Percentiles rank a stretch among this genome's conserved stretches.
Conservation (phyloP, 2,113 vertebrate genomes). For the Megaleporinus macrocephalus region DNA sequence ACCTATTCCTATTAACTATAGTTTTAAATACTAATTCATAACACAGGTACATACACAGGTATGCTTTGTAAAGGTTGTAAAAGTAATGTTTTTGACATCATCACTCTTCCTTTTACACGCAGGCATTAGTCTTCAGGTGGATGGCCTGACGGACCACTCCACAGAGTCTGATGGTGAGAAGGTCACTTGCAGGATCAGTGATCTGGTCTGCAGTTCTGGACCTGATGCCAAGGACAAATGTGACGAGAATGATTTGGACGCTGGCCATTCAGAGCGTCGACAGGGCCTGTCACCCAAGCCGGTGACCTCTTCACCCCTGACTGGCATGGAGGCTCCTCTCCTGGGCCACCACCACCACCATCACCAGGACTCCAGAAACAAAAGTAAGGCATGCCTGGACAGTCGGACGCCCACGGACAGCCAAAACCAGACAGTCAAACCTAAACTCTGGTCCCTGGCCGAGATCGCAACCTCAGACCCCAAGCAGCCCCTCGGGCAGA, state of each 20-base stretch:
- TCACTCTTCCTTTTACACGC: background rate
- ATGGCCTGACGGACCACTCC: slow-evolving; percentile 95
- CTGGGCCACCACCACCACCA: slow-evolving; percentile 79
- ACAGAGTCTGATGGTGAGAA: slow-evolving; percentile 95
- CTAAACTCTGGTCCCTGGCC: slow-evolving; percentile 96
- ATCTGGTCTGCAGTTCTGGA: slow-evolving; percentile 83
- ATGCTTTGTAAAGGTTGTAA: background rate
- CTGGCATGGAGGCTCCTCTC: slow-evolving; percentile 87
- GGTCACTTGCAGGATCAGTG: slow-evolving; percentile 78
- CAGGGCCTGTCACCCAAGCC: slow-evolving; percentile 80
- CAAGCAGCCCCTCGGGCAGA: slow-evolving; percentile 84
- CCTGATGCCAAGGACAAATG: slow-evolving; percentile 84
- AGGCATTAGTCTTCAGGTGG: slow-evolving; percentile 96
- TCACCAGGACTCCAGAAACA: slow-evolving; percentile 80
- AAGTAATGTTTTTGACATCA: too few relatives aligned
- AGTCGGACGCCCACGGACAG: slow-evolving; percentile 80
- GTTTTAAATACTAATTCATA: too few relatives aligned
- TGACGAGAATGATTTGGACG: slow-evolving; percentile 75
- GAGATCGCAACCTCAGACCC: slow-evolving; percentile 98
- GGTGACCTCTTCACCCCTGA: slow-evolving; percentile 88
- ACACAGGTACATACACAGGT: too few relatives aligned
- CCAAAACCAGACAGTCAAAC: slow-evolving; percentile 85
- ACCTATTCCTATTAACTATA: too few relatives aligned
- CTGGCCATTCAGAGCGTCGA: slow-evolving; percentile 78
- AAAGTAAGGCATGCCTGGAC: slow-evolving; percentile 81